Evolutionary conservation across 92 coral and sea anemone genomes (phyloP), one percentile per base, ranked within the genome.

Genomic region (Zoanthus solanderi): DNA sequence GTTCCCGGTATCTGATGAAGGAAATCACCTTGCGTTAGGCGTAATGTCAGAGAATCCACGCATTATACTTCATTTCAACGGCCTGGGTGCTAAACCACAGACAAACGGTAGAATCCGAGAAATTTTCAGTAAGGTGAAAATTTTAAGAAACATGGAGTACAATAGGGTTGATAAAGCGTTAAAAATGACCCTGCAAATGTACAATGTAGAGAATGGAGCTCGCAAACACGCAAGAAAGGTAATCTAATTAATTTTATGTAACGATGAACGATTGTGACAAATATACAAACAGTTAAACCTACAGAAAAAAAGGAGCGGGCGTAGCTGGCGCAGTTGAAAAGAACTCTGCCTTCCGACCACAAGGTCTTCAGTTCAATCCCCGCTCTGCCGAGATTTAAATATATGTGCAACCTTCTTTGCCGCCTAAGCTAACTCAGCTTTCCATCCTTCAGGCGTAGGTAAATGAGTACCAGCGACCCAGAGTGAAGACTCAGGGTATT

Each of bases 31-130:
- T 16, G 61, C 85, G 1, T 29, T 81, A 29, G 85, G 85, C 52
- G 85, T 81, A 14, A 18, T 81, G 85, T 81, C 85, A 18, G 85
- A 66, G 58, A 66, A 47, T 23, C 85, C 85, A 1, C 74, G 75
- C 9, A 37, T 81, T 12, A 2, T 81, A 47, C 9, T 81, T 37
- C 75, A 81, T 18, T 81, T 81, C 44, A 66, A 81, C 66, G 85
- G 85, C 75, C 61, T 66, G 65, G 85, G 85, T 71, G n/a, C 42
- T 50, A 81, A 30, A 29, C 46, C 85, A 9, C 85, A 81, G 61
- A 81, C 45, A 57, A 81, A 81, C 46, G 63, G 75, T 53, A 81
- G 54, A 45, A 16, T 81, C 14, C 85, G 85, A 5, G 85, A 47
- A 17, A 61, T 81, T 28, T 57, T 81, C 2, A 50, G 85, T 11